Base-by-base conservation (phyloP, 2,797 vertebrate species). In the Alauda arvensis region DNA sequence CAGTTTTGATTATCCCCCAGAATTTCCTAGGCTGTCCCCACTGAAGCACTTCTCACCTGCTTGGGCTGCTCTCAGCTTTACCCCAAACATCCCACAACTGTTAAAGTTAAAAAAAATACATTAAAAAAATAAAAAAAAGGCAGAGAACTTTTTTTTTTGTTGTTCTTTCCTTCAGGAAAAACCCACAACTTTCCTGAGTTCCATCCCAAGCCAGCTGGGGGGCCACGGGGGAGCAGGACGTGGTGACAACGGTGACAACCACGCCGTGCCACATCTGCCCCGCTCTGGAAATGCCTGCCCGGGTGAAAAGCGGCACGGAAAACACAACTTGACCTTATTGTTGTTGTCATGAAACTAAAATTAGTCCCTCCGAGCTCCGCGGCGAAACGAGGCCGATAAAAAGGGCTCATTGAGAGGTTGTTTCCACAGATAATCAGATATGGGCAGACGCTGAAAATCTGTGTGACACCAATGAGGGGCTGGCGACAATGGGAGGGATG, bases 401-500 rank as follows among this genome's bases (percentile, higher is more conserved):
- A 94, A 91, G 86, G 86, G 48, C 56, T 81, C 91, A 81, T 39
- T 93, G 91, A 94, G 85, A 92, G 80, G 88, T 79, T 85, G 85
- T 89, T 95, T 93, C 91, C 91, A 91, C 90, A 94, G 92, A 94
- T 82, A 95, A 94, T 94, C 88, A 90, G 91, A 94, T 94, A 91
- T 37, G 74, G 93, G 77, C 69, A 83, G 6, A 59, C 40, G 84
- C 87, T 95, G 76, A 93, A 95, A 91, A 95, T 91, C 83, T 81
- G 53, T 91, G 87, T 90, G 91, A 94, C 93, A 93, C 85, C 93
- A 91, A 92, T 76, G 88, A 94, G 91, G 87, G 62, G 89, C 86
- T 37, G 52, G 76, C 78, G 76, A 88, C 92, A 94, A 91, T 48
- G 79, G 51, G n/a, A 85, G 70, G 13, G 76, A 83, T 57, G 90